Percentiles rank a stretch among this genome's conserved stretches.
Conservation (phyloP, 2,113 vertebrate genomes). For the Mormyrus iriodes region DNA sequence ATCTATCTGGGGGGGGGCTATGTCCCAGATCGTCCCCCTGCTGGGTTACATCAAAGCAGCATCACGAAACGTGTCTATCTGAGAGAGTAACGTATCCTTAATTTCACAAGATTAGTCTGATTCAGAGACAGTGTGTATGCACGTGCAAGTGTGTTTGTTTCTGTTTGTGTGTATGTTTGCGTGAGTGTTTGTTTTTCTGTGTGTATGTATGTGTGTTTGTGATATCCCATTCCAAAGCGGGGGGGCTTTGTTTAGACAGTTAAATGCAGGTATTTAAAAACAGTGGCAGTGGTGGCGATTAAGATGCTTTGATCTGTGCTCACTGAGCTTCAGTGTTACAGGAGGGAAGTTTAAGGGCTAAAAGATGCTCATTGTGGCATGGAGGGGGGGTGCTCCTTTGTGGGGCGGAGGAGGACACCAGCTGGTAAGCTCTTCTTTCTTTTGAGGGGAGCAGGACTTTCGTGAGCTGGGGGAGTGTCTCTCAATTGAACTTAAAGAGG, state of each 20-base stretch:
- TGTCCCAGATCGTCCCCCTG: conserved; percentile 59
- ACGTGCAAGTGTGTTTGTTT: conserved; percentile 11
- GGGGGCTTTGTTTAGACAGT: background rate
- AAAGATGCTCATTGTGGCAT: conserved; percentile 62
- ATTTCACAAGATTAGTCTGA: conserved; percentile 51
- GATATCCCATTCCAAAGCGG: background rate
- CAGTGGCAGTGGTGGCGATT: background rate
- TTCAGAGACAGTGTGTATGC: conserved; percentile 19
- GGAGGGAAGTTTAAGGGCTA: conserved; percentile 50
- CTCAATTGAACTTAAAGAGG: conserved; percentile 75
- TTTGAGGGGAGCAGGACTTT: conserved; percentile 66
- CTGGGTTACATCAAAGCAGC: conserved; percentile 59
- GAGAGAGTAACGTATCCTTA: conserved; percentile 45
- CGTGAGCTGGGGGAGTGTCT: conserved; percentile 66
- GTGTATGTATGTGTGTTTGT: background rate
- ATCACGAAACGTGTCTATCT: conserved; percentile 60
- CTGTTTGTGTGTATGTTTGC: background rate
- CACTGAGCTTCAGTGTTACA: conserved; percentile 56
- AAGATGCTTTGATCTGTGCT: conserved; percentile 51
- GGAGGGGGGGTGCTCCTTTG: conserved; percentile 63
- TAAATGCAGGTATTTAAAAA: background rate
- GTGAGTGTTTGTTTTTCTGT: background rate
- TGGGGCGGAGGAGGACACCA: conserved; percentile 61
- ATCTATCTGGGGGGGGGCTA: conserved; percentile 60
- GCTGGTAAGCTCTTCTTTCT: conserved; percentile 71